phyloP scores from a whole-genome alignment of 2,797 vertebrate genomes.

The Limosa lapponica region DNA sequence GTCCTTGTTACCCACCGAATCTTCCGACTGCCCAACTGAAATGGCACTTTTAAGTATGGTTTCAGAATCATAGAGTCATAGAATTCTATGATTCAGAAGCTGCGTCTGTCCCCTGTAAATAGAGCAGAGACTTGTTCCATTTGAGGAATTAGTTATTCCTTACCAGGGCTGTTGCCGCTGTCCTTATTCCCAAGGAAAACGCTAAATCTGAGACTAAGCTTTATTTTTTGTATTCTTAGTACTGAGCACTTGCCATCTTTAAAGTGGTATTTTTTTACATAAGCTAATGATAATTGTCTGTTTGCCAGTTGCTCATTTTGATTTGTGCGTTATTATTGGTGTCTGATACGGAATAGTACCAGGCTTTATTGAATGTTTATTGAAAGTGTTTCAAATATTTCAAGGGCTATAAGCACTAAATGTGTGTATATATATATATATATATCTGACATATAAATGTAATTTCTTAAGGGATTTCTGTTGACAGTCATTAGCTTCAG shows the following conservation, averaged over 20 bases:
- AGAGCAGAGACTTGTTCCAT: background rate
- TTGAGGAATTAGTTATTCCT: background rate
- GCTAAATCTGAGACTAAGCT: background rate
- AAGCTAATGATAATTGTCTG: background rate
- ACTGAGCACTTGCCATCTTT: background rate
- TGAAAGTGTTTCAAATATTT: background rate
- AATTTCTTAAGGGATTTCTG: background rate
- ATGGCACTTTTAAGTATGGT: accelerated
- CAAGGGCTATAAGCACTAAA: background rate
- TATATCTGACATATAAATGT: background rate
- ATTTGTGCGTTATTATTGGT: background rate
- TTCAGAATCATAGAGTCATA: background rate
- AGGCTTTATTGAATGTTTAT: background rate
- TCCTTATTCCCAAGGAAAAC: background rate
- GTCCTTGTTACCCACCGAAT: background rate
- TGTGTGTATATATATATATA: background rate
- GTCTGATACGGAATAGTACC: background rate
- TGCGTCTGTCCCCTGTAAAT: background rate
- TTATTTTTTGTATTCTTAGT: background rate
- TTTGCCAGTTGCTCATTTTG: background rate
- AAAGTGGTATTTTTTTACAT: background rate
- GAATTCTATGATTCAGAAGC: background rate
- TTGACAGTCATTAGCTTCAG: background rate
- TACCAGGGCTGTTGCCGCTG: no score
- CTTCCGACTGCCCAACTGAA: background rate